A percentile compares a stretch with the other conserved stretches of the same genome.
phyloP scores from a whole-genome alignment of 2,888 invertebrate species.

The Melikaiella ostensackeni region DNA sequence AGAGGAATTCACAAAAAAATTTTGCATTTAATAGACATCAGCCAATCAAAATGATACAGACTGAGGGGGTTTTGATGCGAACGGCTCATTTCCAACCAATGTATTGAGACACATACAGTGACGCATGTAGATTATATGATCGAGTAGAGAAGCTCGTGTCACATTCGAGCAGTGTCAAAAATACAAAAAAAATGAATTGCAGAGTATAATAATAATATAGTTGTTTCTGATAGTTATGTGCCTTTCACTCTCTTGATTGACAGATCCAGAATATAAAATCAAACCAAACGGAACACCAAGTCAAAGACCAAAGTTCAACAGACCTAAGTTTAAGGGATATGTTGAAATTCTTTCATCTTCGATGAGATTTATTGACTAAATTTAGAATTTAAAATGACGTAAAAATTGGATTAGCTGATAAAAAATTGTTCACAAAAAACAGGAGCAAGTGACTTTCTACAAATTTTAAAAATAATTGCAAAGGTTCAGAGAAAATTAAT shows the following conservation, averaged over 20 bases:
- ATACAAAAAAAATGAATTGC: neutral
- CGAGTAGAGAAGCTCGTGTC: neutral
- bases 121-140: neutral
- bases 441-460: neutral
- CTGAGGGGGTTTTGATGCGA: neutral
- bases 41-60: neutral
- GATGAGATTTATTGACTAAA: neutral
- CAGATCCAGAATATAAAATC: conserved; percentile 10
- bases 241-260: conserved; percentile 38
- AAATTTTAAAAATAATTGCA: neutral
- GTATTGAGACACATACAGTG: neutral
- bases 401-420: neutral
- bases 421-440: neutral
- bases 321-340: neutral
- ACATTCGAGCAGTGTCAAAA: neutral
- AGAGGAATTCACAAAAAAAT: neutral
- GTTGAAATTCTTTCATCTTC: conserved; percentile 4
- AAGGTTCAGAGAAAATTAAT: neutral
- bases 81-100: neutral
- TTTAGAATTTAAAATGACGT: neutral
- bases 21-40: neutral
- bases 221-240: neutral
- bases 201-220: conserved; percentile 8
- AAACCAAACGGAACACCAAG: neutral
- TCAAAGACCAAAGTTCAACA: conserved; percentile 12